Evolutionary conservation across 2,797 vertebrate species (phyloP).

Genomic region (Macroramphosus scolopax): DNA sequence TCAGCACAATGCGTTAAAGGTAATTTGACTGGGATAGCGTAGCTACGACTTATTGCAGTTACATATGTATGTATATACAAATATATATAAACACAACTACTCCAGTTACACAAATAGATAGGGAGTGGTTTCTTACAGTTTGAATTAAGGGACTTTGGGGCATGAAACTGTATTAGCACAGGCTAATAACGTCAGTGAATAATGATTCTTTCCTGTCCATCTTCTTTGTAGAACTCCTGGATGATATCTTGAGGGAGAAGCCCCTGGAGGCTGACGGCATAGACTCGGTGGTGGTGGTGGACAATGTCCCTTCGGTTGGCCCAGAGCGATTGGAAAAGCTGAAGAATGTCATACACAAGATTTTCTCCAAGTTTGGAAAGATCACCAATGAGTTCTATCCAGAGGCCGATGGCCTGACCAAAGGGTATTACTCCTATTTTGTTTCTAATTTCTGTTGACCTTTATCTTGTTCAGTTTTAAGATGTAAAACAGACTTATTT

Average conservation of each 20-base stretch:
- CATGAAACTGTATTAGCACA: too few species aligned
- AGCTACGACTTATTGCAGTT: too few species aligned
- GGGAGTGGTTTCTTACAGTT: too few species aligned
- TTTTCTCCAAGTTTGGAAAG: conserved; percentile 98
- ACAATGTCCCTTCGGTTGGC: conserved; percentile 95
- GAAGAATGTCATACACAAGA: conserved; percentile 97
- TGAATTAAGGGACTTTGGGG: too few species aligned
- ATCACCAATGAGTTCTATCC: conserved; percentile 97
- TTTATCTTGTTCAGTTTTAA: neutral
- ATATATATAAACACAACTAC: too few species aligned
- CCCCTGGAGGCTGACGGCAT: conserved; percentile 95
- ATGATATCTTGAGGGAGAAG: conserved; percentile 86
- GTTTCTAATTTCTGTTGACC: neutral
- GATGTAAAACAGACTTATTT: neutral
- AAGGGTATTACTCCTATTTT: conserved; percentile 80
- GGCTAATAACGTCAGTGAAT: too few species aligned
- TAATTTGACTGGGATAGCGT: too few species aligned
- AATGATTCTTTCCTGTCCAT: too few species aligned
- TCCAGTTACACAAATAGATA: too few species aligned
- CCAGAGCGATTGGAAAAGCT: conserved; percentile 93
- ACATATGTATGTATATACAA: too few species aligned
- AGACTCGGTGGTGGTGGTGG: conserved; percentile 92
- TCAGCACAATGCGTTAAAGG: too few species aligned
- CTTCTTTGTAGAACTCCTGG: conserved; percentile 82
- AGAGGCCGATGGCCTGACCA: conserved; percentile 91